phyloP scores from a whole-genome alignment of 2,888 invertebrate genomes.

The Yponomeuta evonymella region DNA sequence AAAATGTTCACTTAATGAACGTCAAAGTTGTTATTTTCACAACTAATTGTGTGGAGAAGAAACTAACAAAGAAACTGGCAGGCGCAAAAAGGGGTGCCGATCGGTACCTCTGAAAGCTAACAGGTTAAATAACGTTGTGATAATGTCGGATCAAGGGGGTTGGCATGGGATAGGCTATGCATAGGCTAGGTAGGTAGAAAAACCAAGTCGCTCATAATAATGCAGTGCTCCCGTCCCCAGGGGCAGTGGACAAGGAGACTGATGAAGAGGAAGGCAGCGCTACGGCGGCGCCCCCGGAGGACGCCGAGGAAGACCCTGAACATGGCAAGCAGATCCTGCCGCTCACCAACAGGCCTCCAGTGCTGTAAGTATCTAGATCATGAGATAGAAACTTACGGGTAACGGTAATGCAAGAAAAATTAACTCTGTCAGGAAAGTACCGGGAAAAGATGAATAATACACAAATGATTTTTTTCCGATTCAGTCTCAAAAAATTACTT shows the following conservation, averaged over 20 bases:
- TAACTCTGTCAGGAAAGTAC: too few species aligned
- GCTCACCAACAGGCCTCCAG: constrained; percentile 35
- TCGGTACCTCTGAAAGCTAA: too few species aligned
- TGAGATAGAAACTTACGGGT: background rate
- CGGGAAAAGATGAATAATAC: too few species aligned
- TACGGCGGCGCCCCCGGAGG: constrained; percentile 42
- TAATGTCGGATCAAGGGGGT: too few species aligned
- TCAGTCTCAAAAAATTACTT: background rate
- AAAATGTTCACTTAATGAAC: too few species aligned
- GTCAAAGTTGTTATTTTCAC: too few species aligned
- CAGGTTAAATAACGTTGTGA: too few species aligned
- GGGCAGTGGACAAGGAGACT: constrained; percentile 63
- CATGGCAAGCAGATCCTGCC: constrained; percentile 59
- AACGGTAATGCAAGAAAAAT: background rate
- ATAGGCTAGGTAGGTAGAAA: too few species aligned
- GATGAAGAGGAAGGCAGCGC: constrained; percentile 66
- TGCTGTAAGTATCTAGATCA: constrained; percentile 37
- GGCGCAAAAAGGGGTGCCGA: too few species aligned
- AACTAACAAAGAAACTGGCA: too few species aligned
- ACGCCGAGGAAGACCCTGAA: constrained; percentile 50
- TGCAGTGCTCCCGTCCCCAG: constrained; percentile 31
- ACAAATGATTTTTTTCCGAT: background rate
- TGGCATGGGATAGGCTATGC: too few species aligned
- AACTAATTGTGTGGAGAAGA: too few species aligned
- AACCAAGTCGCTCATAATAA: background rate